Evolutionary conservation across 2,113 vertebrate genomes (phyloP).

Genomic region (Stercorarius parasiticus): DNA sequence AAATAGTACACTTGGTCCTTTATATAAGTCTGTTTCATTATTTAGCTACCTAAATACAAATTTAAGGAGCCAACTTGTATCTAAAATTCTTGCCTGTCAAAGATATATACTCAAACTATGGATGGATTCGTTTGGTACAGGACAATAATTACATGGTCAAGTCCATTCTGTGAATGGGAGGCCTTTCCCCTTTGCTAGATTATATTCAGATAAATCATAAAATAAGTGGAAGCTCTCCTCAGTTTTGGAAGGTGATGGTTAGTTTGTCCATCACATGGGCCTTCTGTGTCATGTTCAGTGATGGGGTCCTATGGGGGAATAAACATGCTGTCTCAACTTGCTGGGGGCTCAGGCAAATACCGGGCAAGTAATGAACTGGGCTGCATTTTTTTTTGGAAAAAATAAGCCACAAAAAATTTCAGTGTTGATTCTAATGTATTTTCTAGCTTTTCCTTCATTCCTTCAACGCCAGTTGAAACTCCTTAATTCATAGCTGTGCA

Average conservation of each 20-base stretch:
- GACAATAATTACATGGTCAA: background rate
- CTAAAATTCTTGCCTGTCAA: background rate
- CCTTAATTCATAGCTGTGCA: background rate
- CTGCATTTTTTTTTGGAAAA: background rate
- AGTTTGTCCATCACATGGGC: background rate
- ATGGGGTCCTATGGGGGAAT: background rate
- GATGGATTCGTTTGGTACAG: background rate
- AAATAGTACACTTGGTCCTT: background rate
- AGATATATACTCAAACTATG: background rate
- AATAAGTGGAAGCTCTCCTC: background rate
- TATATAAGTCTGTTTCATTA: background rate
- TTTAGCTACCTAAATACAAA: background rate
- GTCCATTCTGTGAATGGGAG: background rate
- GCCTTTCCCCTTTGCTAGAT: background rate
- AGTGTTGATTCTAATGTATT: background rate
- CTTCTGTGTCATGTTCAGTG: background rate
- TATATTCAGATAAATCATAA: background rate
- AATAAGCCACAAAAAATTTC: background rate
- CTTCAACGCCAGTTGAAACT: background rate
- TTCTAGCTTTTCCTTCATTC: background rate
- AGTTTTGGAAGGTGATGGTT: background rate
- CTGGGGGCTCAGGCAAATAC: background rate
- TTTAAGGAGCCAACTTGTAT: background rate
- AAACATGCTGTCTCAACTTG: background rate
- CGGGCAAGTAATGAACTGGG: background rate